Base-by-base conservation (phyloP, 2,888 invertebrate species). In the Elysia crispata region DNA sequence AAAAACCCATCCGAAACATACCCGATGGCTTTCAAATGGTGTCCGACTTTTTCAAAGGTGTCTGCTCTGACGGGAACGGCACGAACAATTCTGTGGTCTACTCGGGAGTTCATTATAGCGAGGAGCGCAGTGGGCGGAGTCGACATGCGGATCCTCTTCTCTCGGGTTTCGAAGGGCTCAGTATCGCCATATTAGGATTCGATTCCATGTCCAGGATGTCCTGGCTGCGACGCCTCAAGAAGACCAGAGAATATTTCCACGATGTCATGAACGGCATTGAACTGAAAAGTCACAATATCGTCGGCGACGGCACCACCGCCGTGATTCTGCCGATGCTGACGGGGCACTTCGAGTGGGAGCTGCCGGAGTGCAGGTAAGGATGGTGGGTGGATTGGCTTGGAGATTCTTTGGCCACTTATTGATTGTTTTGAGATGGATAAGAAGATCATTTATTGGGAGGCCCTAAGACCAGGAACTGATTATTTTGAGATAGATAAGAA, bases 151-250 rank as follows among this genome's bases (percentile, higher is more conserved):
- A 31, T 23, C 67, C 30, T n/a, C 54, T 70, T 15, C 33, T 69
- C n/a, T 80, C 88, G 8, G 92, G 93, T 76, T 91, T 94, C 80
- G 88, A 94, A 20, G 93, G 93, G 73, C 86, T 95, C 66, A 96
- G 96, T 90, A 95, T 97, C 0, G 91, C 97, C 0, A 96, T 97
- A 93, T 94, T 96, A 82, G 80, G 80, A 0, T 96, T 96, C 87
- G 98, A 98, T 92, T 97, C 97, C 0, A 92, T 98, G 0, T 96
- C 97, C 0, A 94, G 95, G 74, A 95, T 96, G 92, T 95, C 96
- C 41, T 91, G 90, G 88, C 84, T 88, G 74, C 83, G 92, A 8
- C 85, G 87, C 50, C 77, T 92, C 31, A 91, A 91, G 0, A 85
- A 87, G 62, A 86, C 90, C 20, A 85, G 90, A 78, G 79, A 85